Evolutionary conservation across 2,797 vertebrate genomes (phyloP), one percentile per base, ranked within the genome.

Genomic region (Nannoperca australis): DNA sequence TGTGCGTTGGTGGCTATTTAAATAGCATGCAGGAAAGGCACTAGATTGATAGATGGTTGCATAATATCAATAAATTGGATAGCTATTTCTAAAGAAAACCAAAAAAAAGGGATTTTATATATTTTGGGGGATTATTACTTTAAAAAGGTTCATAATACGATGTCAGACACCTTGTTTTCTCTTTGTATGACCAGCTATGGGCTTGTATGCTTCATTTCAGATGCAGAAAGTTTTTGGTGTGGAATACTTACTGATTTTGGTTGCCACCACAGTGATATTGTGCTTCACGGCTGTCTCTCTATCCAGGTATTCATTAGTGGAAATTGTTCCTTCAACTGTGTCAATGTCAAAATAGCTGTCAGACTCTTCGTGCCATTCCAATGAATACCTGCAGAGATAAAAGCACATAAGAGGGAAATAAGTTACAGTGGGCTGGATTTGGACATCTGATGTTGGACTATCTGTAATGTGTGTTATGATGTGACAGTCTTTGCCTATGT

Each of bases 171-270:
- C 13, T 38, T 7, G 32, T 40, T 30, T n/a, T 51, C 17, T 53
- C 12, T 71, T 15, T 70, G 40, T 32, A 27, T 36, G 38, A 63
- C 4, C 24, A 53, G 30, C 49, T 44, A 10, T n/a, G 12, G 7
- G 12, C n/a, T 53, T 53, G 7, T n/a, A 7, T 42, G 17, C 30
- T 42, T 44, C 42, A 40, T 30, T 53, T n/a, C 71, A 27, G 30
- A 60, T n/a, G 13, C 10, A 38, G n/a, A 11, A 15, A 13, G 11
- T 20, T 17, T 3, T 32, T 24, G 49, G 1, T 60, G 44, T 75
- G 67, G 63, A 83, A 91, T 97, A 98, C 97, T 98, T 96, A 99
- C 97, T 97, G 94, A 97, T 93, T 98, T 99, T 98, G 90, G 96
- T 97, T 82, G 97, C 97, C 87, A 97, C 93, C 89, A 97, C 95